phyloP scores from a whole-genome alignment of 2,888 invertebrate genomes.

The Alsophila aescularia region DNA sequence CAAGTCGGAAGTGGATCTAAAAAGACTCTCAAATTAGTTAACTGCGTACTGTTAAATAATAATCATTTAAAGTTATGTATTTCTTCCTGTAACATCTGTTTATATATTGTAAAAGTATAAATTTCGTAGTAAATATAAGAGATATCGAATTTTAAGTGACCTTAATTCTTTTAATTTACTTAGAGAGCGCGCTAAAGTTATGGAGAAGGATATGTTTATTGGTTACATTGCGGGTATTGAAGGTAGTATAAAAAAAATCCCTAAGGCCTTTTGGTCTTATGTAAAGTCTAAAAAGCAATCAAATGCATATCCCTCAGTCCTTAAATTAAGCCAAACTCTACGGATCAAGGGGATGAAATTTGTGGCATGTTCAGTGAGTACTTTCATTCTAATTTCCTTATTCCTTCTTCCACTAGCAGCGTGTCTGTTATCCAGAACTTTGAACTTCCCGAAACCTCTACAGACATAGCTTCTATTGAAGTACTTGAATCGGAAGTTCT shows the following conservation, averaged over 20 bases:
- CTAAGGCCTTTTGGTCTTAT: slow-evolving; percentile 14
- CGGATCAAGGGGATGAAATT: slow-evolving; percentile 7
- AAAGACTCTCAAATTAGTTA: background rate
- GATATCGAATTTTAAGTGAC: too few species aligned
- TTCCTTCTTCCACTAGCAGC: background rate
- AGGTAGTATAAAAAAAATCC: slow-evolving; percentile 1
- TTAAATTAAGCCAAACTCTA: background rate
- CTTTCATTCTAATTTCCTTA: slow-evolving; percentile 8
- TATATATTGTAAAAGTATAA: too few species aligned
- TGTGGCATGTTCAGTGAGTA: slow-evolving; percentile 15
- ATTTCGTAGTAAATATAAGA: background rate
- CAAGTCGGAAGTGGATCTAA: slow-evolving; percentile 17
- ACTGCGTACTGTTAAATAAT: background rate
- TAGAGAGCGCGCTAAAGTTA: slow-evolving; percentile 6
- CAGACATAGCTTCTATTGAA: too few species aligned
- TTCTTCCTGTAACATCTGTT: too few species aligned
- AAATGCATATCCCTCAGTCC: slow-evolving; percentile 1
- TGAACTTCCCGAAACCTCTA: too few species aligned
- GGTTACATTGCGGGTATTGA: slow-evolving; percentile 9
- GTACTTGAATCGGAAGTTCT: background rate
- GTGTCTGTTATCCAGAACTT: background rate
- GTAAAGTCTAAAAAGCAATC: too few species aligned
- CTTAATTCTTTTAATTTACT: slow-evolving; percentile 10
- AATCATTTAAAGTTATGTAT: too few species aligned
- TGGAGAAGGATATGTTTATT: slow-evolving; percentile 12